These are phyloP conservation scores for Ectemnius cavifrons DNA, from an alignment of 2,888 invertebrate species.

Conservation along the genomic window DNA sequence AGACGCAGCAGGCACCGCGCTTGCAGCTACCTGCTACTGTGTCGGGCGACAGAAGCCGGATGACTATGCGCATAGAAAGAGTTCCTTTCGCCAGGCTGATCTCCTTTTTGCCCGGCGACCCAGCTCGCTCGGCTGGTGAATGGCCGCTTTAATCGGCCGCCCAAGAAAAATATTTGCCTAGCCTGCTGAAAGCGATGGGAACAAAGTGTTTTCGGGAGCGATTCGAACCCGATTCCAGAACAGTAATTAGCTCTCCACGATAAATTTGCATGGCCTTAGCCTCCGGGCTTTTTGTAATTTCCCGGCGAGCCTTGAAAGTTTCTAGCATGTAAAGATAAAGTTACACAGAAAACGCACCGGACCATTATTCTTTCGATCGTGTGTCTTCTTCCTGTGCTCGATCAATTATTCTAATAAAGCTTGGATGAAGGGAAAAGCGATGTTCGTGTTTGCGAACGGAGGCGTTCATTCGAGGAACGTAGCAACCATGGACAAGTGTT, in stretches of 20 bases:
- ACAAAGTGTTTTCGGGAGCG: neutral
- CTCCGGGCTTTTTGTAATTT: too few relatives aligned
- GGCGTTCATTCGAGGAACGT: too few relatives aligned
- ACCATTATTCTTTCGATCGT: too few relatives aligned
- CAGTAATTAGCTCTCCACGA: slow-evolving; percentile 21
- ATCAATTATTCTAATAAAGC: too few relatives aligned
- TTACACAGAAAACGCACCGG: too few relatives aligned
- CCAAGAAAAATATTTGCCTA: slow-evolving; percentile 43
- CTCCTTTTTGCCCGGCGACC: neutral
- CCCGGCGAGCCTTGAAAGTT: too few relatives aligned
- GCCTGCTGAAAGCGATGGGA: slow-evolving; percentile 5
- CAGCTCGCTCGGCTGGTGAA: neutral
- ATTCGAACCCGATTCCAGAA: slow-evolving; percentile 8
- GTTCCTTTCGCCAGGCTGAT: slow-evolving; percentile 16
- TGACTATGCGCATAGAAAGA: slow-evolving; percentile 23
- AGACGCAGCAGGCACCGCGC: neutral
- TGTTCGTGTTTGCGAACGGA: too few relatives aligned
- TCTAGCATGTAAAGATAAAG: too few relatives aligned
- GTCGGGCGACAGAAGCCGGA: slow-evolving; percentile 12
- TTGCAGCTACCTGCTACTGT: too few relatives aligned
- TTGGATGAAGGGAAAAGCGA: too few relatives aligned
- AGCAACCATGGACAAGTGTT: too few relatives aligned
- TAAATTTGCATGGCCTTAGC: slow-evolving; percentile 25
- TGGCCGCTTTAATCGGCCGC: slow-evolving; percentile 34
- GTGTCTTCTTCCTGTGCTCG: too few relatives aligned